Conservation (phyloP, 2,888 invertebrate genomes). For the Lydus trimaculatus region DNA sequence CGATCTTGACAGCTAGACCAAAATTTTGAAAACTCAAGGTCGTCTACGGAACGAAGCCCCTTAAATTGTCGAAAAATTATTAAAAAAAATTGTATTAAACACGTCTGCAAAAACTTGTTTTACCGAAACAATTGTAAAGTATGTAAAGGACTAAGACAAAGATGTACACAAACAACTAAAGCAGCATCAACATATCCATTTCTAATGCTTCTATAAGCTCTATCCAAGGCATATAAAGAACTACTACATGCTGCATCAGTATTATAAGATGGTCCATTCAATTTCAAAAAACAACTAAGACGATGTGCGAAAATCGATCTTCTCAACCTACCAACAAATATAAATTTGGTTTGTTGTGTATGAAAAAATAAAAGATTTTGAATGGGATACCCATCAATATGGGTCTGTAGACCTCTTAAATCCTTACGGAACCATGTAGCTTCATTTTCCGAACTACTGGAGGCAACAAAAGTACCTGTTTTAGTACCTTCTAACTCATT, state of each 20-base stretch:
- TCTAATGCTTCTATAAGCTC: conserved; percentile 75
- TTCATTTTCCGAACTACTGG: conserved; percentile 79
- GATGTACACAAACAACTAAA: conserved; percentile 83
- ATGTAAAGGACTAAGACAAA: conserved; percentile 84
- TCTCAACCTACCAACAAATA: conserved; percentile 71
- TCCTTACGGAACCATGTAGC: conserved; percentile 77
- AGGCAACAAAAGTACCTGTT: conserved; percentile 82
- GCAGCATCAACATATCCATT: conserved; percentile 85
- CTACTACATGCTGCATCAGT: conserved; percentile 93
- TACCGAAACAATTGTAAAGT: conserved; percentile 82
- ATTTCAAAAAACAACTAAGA: conserved; percentile 84
- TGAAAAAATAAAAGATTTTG: background rate
- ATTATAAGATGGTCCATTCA: conserved; percentile 87
- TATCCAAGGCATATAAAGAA: conserved; percentile 84
- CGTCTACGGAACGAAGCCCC: no score
- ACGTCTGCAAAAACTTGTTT: no score
- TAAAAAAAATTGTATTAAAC: no score
- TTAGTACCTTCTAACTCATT: conserved; percentile 72
- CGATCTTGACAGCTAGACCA: no score
- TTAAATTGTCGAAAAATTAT: no score
- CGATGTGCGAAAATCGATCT: conserved; percentile 91
- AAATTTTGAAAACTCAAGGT: no score
- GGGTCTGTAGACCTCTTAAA: conserved; percentile 65
- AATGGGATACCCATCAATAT: conserved; percentile 64
- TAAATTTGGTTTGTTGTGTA: no score